phyloP scores from a whole-genome alignment of 2,888 invertebrate genomes.

The Polyploca ridens region DNA sequence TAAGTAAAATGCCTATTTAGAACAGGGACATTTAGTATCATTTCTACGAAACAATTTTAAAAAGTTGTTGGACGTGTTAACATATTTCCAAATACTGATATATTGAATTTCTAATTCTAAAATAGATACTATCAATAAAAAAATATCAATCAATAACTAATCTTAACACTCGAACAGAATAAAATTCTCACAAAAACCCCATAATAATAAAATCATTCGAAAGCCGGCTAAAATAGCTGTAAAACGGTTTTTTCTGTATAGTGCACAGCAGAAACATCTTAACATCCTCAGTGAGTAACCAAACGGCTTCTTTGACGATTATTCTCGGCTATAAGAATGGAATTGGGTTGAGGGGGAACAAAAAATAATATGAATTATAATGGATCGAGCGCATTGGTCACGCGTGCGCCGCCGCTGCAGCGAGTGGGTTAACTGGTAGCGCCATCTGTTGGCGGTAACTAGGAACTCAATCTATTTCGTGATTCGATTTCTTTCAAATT shows the following conservation, averaged over 20 bases:
- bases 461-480: slow-evolving; percentile 25
- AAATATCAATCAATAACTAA: slow-evolving; percentile 10
- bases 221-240: slow-evolving; percentile 33
- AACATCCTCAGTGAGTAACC: slow-evolving; percentile 38
- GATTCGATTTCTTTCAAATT: background rate
- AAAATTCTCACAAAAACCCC: slow-evolving; percentile 32
- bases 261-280: slow-evolving; percentile 2
- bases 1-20: no score
- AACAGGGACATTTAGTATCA: no score
- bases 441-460: slow-evolving; percentile 48
- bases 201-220: slow-evolving; percentile 16
- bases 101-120: background rate
- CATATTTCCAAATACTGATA: no score
- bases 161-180: slow-evolving; percentile 19
- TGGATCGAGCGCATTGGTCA: slow-evolving; percentile 47
- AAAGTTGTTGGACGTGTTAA: no score
- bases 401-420: slow-evolving; percentile 42
- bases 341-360: slow-evolving; percentile 64
- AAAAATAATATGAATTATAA: slow-evolving; percentile 62
- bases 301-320: slow-evolving; percentile 73
- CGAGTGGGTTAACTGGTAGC: slow-evolving; percentile 31
- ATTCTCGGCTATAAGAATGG: slow-evolving; percentile 72
- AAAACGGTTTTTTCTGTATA: slow-evolving; percentile 19
- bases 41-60: no score
- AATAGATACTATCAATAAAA: background rate